These are phyloP conservation scores for Caenorhabditis sinica DNA, from an alignment of 2,888 invertebrate species.

Conservation along the genomic window DNA sequence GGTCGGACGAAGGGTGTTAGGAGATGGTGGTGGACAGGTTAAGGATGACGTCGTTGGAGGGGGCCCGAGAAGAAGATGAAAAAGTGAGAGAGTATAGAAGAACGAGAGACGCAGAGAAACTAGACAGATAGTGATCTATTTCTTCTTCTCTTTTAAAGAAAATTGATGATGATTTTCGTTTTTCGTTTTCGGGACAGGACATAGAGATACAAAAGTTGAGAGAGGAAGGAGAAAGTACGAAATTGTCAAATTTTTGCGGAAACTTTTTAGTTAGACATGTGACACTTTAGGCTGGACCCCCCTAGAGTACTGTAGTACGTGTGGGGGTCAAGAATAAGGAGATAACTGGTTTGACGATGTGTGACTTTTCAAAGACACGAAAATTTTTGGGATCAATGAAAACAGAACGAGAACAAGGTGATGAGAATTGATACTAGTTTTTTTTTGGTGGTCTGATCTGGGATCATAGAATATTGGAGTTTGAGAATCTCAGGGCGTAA, in stretches of 20 bases:
- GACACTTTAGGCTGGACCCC: neutral
- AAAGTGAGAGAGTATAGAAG: constrained; percentile 6
- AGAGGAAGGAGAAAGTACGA: constrained; percentile 39
- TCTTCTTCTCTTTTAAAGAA: constrained; percentile 24
- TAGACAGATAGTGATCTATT: constrained; percentile 53
- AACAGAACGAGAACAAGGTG: too few relatives aligned
- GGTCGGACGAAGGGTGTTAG: constrained; percentile 1
- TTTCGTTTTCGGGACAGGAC: neutral
- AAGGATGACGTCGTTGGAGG: constrained; percentile 49
- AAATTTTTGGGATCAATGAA: too few relatives aligned
- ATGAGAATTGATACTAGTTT: too few relatives aligned
- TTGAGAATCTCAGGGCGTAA: too few relatives aligned
- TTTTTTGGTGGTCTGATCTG: too few relatives aligned
- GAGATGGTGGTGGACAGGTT: constrained; percentile 35
- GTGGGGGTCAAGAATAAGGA: constrained; percentile 8
- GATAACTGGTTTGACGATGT: neutral
- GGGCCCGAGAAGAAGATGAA: constrained; percentile 14
- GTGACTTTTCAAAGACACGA: too few relatives aligned
- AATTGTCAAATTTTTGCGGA: constrained; percentile 43
- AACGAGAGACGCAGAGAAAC: constrained; percentile 21
- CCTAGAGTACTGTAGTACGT: neutral
- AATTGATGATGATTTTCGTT: constrained; percentile 37
- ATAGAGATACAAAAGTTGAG: neutral
- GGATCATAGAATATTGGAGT: too few relatives aligned
- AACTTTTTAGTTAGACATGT: constrained; percentile 42